Percentiles rank a stretch among this genome's conserved stretches.
Evolutionary conservation across 1,140 invertebrate species (phyloP).

Genomic region (Zaprionus tsacasi): DNA sequence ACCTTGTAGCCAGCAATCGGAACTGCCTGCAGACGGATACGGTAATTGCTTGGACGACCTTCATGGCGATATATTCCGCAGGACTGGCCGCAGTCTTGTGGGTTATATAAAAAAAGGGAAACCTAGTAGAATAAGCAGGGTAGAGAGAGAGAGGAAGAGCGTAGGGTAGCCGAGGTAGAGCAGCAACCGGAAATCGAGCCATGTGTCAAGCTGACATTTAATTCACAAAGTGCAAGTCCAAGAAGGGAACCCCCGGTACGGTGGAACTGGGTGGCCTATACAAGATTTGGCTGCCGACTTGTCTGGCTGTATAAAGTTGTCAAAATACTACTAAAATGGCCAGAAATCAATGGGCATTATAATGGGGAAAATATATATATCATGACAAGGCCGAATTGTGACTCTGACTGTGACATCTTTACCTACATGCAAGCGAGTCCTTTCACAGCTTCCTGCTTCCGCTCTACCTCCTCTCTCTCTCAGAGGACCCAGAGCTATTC

Average conservation of each 20-base stretch:
- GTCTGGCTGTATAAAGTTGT: slow-evolving; percentile 70
- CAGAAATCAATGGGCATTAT: slow-evolving; percentile 62
- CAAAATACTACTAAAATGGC: slow-evolving; percentile 65
- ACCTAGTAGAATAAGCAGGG: background rate
- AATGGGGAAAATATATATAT: slow-evolving; percentile 41
- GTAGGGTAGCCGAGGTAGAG: slow-evolving; percentile 38
- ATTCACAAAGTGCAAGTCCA: slow-evolving; percentile 50
- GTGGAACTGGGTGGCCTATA: background rate
- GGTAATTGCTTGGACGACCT: slow-evolving; percentile 73
- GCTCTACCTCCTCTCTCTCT: slow-evolving; percentile 9
- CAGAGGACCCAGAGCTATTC: slow-evolving; percentile 46
- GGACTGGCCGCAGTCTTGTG: slow-evolving; percentile 66
- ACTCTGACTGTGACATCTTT: slow-evolving; percentile 75
- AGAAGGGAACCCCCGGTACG: background rate
- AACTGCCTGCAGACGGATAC: slow-evolving; percentile 39
- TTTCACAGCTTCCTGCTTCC: slow-evolving; percentile 67
- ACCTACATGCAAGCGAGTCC: slow-evolving; percentile 58
- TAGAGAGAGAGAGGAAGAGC: slow-evolving; percentile 18
- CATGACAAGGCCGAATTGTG: slow-evolving; percentile 39
- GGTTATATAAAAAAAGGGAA: slow-evolving; percentile 46
- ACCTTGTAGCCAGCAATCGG: slow-evolving; percentile 48
- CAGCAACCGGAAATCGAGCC: slow-evolving; percentile 69
- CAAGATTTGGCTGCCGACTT: slow-evolving; percentile 37
- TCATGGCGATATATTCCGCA: slow-evolving; percentile 54
- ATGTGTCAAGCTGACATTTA: slow-evolving; percentile 76